A percentile compares a stretch with the other conserved stretches of the same genome.
phyloP scores from a whole-genome alignment of 2,113 vertebrate species.

The Malaclemys terrapin region DNA sequence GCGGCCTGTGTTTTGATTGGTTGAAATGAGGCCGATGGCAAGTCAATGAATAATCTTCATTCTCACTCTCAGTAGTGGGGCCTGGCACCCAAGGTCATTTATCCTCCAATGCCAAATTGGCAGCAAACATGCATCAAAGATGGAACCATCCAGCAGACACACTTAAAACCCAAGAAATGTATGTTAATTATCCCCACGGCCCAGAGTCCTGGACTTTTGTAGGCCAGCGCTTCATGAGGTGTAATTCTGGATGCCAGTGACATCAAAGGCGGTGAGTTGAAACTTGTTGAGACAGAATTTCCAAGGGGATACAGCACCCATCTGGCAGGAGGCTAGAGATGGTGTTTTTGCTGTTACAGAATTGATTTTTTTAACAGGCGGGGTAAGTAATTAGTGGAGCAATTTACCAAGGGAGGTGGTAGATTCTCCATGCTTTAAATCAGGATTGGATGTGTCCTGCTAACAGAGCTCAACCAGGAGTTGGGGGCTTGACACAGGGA shows the following conservation, averaged over 20 bases:
- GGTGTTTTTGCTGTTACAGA: not conserved
- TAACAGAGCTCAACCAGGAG: not conserved
- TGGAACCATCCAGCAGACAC: not conserved
- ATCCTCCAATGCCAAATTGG: not conserved
- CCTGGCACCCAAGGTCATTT: not conserved
- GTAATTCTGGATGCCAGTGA: not conserved
- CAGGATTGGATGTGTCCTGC: accelerated
- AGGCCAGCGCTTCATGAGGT: not conserved
- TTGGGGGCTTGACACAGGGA: not conserved
- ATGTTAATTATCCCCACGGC: not conserved
- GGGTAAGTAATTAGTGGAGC: accelerated
- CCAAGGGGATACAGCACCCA: accelerated
- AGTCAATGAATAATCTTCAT: not conserved
- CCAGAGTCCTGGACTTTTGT: not conserved
- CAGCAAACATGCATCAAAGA: not conserved
- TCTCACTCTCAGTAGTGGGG: not conserved
- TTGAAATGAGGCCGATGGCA: not conserved
- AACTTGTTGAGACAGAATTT: not conserved
- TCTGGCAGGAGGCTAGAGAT: not conserved
- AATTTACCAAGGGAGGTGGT: not conserved
- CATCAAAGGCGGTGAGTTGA: not conserved
- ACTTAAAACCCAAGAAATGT: not conserved
- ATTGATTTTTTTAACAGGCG: not conserved
- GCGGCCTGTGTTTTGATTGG: not conserved
- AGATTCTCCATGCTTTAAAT: too few relatives aligned